Percentiles rank a stretch among this genome's conserved stretches.
Evolutionary conservation across 2,113 vertebrate species (phyloP).

Genomic region (Cromileptes altivelis): DNA sequence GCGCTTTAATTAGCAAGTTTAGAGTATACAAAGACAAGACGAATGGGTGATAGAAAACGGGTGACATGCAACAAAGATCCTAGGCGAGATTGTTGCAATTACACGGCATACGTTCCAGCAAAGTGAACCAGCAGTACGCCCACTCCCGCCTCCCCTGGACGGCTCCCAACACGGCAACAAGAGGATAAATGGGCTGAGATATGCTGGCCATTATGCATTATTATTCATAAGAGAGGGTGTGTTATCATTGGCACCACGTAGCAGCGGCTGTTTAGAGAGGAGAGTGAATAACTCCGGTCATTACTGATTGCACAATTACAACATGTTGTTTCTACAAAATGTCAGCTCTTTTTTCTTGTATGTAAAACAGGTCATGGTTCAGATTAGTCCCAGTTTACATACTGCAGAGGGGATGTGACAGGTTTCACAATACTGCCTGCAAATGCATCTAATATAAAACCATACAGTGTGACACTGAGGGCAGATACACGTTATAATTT

Average conservation of each 20-base stretch:
- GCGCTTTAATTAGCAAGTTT: conserved; percentile 31
- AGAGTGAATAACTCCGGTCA: conserved; percentile 50
- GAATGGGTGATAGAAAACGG: conserved; percentile 46
- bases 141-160: conserved; percentile 64
- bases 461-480: not conserved
- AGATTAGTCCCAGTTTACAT: conserved; percentile 19
- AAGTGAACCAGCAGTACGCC: conserved; percentile 44
- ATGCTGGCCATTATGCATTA: conserved; percentile 68
- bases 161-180: conserved; percentile 58
- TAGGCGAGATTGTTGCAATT: conserved; percentile 46
- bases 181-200: conserved; percentile 70
- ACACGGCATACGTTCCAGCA: conserved; percentile 47
- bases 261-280: conserved; percentile 54
- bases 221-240: conserved; percentile 73
- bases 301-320: conserved; percentile 75
- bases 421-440: conserved; percentile 5
- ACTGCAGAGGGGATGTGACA: not conserved
- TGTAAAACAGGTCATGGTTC: conserved; percentile 21
- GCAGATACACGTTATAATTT: not conserved
- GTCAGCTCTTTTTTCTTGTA: conserved; percentile 30
- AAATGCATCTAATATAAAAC: not conserved
- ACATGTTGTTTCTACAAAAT: conserved; percentile 40
- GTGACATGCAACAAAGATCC: conserved; percentile 57
- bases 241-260: conserved; percentile 71
- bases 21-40: conserved; percentile 35